Base-by-base conservation (phyloP, 2,888 invertebrate species). In the Leuctra nigra region DNA sequence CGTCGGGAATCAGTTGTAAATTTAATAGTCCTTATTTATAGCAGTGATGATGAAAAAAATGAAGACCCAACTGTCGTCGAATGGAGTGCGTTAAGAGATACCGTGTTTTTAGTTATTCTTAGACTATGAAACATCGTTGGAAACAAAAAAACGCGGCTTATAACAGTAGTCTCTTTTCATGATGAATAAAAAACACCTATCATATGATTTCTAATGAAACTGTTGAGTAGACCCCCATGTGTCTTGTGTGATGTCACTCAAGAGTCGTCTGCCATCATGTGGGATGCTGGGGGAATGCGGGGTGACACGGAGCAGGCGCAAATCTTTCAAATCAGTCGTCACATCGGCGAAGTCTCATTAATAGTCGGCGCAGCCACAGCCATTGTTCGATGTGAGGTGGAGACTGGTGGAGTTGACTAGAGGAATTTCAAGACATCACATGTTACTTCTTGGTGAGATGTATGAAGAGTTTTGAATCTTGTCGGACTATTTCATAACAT, bases 1-100 rank as follows among this genome's bases (percentile, higher is more conserved):
- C 50, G 35, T 50, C 35, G 23, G 22, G 20, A 35, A 50, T 20
- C 16, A 18, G 35, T 33, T 50, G 33, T 33, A 50, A 50, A 50
- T 50, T 50, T 50, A 50, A 50, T 50, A 50, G 50, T 50, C 18
- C 36, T 33, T 50, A 50, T 50, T 50, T 50, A 50, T 50, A 50
- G 50, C 33, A 11, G 20, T 4, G 50, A 20, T 35, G 35, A 18
- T 35, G 35, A 50, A 33, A 50, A 50, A 35, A 50, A 16, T 1
- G n/a, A 16, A 18, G 16, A 22, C 44, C 44, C 44, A 44, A 44
- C 44, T 50, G 50, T 50, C 50, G 18, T 50, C 50, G 35, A 29
- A 50, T 13, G 18, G 13, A 33, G 35, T 47, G 11, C 16, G 47
- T 47, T 14, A 25, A 41, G 41, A 47, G 23, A 47, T 25, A 47